Percentiles rank a stretch among this genome's conserved stretches.
These are phyloP conservation scores for Cheiracanthium punctorium DNA, from an alignment of 2,888 invertebrate genomes.

Conservation along the genomic window DNA sequence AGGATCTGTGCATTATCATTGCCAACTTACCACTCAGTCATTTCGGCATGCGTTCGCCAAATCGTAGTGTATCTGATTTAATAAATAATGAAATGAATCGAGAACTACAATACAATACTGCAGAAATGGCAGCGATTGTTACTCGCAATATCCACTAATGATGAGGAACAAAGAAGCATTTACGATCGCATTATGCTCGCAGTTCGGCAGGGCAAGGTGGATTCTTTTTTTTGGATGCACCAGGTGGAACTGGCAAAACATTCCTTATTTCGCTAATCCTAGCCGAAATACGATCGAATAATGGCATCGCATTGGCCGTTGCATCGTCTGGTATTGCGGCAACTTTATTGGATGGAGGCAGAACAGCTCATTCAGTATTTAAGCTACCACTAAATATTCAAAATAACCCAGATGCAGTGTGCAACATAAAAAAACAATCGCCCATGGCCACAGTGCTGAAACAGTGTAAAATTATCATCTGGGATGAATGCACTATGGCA, in stretches of 20 bases:
- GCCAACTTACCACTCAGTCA: not conserved
- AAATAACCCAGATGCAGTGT: conserved; percentile 33
- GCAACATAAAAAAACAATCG: conserved; percentile 25
- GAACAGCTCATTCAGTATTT: conserved; percentile 68
- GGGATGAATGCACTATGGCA: conserved; percentile 44
- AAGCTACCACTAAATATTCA: conserved; percentile 62
- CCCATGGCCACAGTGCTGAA: conserved; percentile 21
- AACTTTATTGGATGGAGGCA: conserved; percentile 53
- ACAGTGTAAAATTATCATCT: conserved; percentile 32
- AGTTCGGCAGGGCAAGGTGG: not conserved
- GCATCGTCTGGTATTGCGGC: conserved; percentile 59
- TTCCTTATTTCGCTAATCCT: conserved; percentile 76
- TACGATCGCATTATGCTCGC: too few relatives aligned
- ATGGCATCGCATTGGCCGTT: conserved; percentile 37
- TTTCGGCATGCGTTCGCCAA: not conserved
- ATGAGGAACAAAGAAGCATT: too few relatives aligned
- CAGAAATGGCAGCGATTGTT: conserved; percentile 25
- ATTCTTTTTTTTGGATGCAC: conserved; percentile 74
- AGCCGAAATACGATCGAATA: conserved; percentile 74
- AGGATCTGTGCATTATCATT: conserved; percentile 22
- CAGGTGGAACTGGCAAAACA: conserved; percentile 77
- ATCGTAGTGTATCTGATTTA: not conserved
- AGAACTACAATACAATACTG: conserved; percentile 2
- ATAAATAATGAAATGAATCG: not conserved
- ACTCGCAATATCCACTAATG: conserved; percentile 18